phyloP scores from a whole-genome alignment of 2,113 vertebrate species.

The Polypterus bichir region DNA sequence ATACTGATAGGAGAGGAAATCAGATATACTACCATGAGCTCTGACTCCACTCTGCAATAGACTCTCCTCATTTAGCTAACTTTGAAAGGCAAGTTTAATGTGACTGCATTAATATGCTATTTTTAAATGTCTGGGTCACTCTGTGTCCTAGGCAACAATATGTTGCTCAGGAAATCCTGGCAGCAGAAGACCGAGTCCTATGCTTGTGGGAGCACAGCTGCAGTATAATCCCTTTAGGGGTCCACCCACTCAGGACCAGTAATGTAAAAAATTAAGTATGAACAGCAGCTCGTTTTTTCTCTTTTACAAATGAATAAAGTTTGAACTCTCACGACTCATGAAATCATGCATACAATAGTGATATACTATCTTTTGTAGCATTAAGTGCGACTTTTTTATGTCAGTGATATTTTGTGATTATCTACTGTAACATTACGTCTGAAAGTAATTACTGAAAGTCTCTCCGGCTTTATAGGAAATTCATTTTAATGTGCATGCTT shows the following conservation, averaged over 20 bases:
- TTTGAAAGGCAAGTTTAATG: conserved; percentile 15
- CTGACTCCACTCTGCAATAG: conserved; percentile 4
- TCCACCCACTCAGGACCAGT: conserved; percentile 13
- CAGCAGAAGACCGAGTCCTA: conserved; percentile 21
- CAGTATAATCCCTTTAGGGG: conserved; percentile 4
- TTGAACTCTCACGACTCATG: too few relatives aligned
- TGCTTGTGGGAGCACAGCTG: neutral
- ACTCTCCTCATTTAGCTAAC: conserved; percentile 13
- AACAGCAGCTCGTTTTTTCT: conserved; percentile 9
- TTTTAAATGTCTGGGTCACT: conserved; percentile 42
- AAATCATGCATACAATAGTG: neutral
- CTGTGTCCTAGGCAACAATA: conserved; percentile 52
- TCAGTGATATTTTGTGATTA: neutral
- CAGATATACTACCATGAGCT: neutral
- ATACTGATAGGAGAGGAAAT: too few relatives aligned
- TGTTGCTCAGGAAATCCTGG: conserved; percentile 31
- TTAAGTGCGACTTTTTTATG: neutral
- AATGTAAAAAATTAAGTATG: conserved; percentile 8
- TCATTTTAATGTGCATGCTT: too few relatives aligned
- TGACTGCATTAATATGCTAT: conserved; percentile 28
- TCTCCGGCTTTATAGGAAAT: too few relatives aligned
- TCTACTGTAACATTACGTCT: too few relatives aligned
- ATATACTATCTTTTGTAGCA: neutral
- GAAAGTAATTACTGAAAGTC: too few relatives aligned
- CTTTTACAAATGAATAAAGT: conserved; percentile 3